Evolutionary conservation across 2,113 vertebrate species (phyloP).

Genomic region (Phyllostomus hastatus): DNA sequence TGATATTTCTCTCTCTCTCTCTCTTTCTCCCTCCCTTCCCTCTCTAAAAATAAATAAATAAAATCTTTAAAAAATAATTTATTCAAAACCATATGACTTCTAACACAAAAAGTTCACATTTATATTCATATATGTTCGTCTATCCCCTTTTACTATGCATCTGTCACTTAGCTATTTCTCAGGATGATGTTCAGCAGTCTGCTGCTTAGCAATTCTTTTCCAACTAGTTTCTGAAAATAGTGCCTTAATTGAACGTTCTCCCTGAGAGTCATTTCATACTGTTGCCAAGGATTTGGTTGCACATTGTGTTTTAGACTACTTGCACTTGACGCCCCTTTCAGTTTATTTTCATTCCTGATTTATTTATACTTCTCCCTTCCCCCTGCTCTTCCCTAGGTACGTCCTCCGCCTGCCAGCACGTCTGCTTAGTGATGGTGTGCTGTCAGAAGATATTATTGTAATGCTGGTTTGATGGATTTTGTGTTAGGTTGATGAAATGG

Average conservation of each 20-base stretch:
- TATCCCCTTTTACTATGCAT: constrained; percentile 59
- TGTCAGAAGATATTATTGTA: constrained; percentile 63
- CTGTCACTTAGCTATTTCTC: constrained; percentile 67
- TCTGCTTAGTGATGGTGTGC: constrained; percentile 56
- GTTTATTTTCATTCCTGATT: constrained; percentile 25
- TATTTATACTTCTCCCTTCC: neutral
- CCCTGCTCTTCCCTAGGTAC: neutral
- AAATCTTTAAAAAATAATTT: neutral
- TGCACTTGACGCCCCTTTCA: constrained; percentile 57
- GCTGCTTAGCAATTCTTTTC: constrained; percentile 58
- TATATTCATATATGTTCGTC: constrained; percentile 14
- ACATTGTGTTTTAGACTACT: constrained; percentile 68
- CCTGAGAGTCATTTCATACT: constrained; percentile 50
- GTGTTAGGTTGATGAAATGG: constrained; percentile 67
- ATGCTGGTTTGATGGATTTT: constrained; percentile 44
- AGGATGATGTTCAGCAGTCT: constrained; percentile 42
- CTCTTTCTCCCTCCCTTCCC: no score
- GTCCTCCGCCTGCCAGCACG: neutral
- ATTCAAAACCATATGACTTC: constrained; percentile 58
- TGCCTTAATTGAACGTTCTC: constrained; percentile 67
- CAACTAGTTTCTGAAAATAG: constrained; percentile 75
- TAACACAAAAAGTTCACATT: constrained; percentile 43
- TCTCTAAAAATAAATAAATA: no score
- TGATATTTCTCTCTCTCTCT: no score
- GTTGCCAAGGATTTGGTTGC: constrained; percentile 70